Evolutionary conservation across 2,888 invertebrate species (phyloP).

Genomic region (Cryptophagus acutangulus): DNA sequence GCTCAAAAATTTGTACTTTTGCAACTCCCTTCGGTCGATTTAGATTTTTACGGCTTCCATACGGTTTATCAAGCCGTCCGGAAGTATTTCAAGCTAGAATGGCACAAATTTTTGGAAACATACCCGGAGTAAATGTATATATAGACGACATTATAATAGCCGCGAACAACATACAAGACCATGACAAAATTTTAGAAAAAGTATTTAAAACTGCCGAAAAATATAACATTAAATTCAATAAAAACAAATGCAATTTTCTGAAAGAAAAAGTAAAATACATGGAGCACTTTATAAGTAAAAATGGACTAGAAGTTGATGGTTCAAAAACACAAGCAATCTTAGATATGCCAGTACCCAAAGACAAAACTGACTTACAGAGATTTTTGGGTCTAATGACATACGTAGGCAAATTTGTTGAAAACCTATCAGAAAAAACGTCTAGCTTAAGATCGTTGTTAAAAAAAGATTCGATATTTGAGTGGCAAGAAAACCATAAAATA

Average conservation of each 20-base stretch:
- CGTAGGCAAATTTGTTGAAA: neutral
- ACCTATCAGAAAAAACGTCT: neutral
- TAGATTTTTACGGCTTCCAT: slow-evolving; percentile 31
- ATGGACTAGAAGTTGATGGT: slow-evolving; percentile 19
- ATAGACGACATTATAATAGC: slow-evolving; percentile 29
- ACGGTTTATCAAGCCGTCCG: slow-evolving; percentile 29
- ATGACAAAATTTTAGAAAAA: slow-evolving; percentile 18
- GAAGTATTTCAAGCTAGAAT: slow-evolving; percentile 31
- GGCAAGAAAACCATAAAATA: too few species aligned
- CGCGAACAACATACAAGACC: slow-evolving; percentile 20
- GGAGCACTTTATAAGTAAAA: slow-evolving; percentile 20
- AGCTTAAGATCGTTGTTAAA: too few species aligned
- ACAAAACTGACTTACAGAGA: slow-evolving; percentile 17
- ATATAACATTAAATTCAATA: slow-evolving; percentile 23
- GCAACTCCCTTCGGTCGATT: slow-evolving; percentile 28
- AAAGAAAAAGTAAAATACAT: slow-evolving; percentile 19
- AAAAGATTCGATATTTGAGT: too few species aligned
- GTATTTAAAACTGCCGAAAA: slow-evolving; percentile 16
- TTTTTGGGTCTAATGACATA: slow-evolving; percentile 14
- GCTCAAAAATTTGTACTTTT: slow-evolving; percentile 25
- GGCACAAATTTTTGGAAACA: slow-evolving; percentile 25
- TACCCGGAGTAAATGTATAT: slow-evolving; percentile 19
- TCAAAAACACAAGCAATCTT: slow-evolving; percentile 7
- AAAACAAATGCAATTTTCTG: slow-evolving; percentile 18
- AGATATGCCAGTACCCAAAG: slow-evolving; percentile 12